phyloP scores from a whole-genome alignment of 1,140 invertebrate species.

The Gryon sp. region DNA sequence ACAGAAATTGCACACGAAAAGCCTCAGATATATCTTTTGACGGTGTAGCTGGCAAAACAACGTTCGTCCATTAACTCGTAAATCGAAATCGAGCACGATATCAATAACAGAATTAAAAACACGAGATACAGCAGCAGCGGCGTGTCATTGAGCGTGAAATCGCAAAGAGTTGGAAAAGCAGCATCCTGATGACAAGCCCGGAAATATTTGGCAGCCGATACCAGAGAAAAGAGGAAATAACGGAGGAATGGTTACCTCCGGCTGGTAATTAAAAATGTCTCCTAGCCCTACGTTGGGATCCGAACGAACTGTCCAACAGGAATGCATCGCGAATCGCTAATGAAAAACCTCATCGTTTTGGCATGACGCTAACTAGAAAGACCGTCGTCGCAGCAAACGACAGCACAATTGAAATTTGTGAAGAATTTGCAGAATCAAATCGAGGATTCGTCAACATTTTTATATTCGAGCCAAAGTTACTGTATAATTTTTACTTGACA shows the following conservation, averaged over 20 bases:
- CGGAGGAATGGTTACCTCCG: conserved; percentile 63
- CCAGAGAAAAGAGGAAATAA: conserved; percentile 61
- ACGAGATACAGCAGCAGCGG: conserved; percentile 49
- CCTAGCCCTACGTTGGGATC: conserved; percentile 42
- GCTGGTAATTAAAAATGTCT: conserved; percentile 68
- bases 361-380: conserved; percentile 65
- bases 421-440: conserved; percentile 57
- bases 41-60: conserved; percentile 10
- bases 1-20: neutral
- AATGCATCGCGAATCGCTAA: conserved; percentile 65
- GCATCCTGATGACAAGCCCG: conserved; percentile 58
- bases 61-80: conserved; percentile 38
- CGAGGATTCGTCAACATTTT: conserved; percentile 27
- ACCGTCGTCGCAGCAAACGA: conserved; percentile 56
- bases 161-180: conserved; percentile 54
- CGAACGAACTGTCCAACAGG: conserved; percentile 63
- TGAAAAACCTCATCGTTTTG: conserved; percentile 66
- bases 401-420: conserved; percentile 61
- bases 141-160: conserved; percentile 52
- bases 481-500: conserved; percentile 1
- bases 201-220: conserved; percentile 68
- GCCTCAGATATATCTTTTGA: conserved; percentile 5
- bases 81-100: conserved; percentile 43
- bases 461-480: conserved; percentile 1
- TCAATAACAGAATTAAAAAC: conserved; percentile 56